Evolutionary conservation across 2,113 vertebrate genomes (phyloP).

Genomic region (Sebastes fasciatus): DNA sequence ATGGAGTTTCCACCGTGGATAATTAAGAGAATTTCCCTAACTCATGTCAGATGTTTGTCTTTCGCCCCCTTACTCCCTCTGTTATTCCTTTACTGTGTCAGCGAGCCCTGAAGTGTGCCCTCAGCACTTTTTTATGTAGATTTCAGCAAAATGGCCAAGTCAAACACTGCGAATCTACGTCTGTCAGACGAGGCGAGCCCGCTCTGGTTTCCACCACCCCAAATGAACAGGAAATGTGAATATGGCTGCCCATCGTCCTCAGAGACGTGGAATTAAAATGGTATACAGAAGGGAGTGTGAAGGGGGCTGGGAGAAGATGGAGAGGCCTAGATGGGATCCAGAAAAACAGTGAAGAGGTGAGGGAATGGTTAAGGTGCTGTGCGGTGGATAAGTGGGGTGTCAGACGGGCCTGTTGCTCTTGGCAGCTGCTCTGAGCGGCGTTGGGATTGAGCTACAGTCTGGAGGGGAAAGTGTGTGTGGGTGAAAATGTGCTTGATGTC

Average conservation of each 20-base stretch:
- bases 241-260: conserved; percentile 32
- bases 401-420: conserved; percentile 77
- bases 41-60: conserved; percentile 79
- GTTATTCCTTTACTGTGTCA: conserved; percentile 69
- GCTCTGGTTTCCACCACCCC: conserved; percentile 58
- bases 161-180: conserved; percentile 58
- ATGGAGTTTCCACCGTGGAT: conserved; percentile 70
- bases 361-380: conserved; percentile 35
- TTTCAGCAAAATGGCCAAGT: conserved; percentile 63
- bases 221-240: conserved; percentile 61
- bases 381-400: conserved; percentile 56
- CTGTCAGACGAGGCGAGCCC: conserved; percentile 29
- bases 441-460: conserved; percentile 50
- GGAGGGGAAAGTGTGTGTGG: conserved; percentile 41
- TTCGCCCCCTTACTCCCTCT: conserved; percentile 53
- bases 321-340: conserved; percentile 12
- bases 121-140: conserved; percentile 77
- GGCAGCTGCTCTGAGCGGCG: conserved; percentile 56
- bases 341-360: conserved; percentile 27
- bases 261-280: conserved; percentile 48
- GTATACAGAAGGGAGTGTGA: conserved; percentile 11
- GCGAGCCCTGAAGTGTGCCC: conserved; percentile 67
- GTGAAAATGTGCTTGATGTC: conserved; percentile 42
- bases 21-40: conserved; percentile 76
- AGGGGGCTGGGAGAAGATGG: conserved; percentile 1